Evolutionary conservation across 2,797 vertebrate genomes (phyloP).

Genomic region (Vireo griseus): DNA sequence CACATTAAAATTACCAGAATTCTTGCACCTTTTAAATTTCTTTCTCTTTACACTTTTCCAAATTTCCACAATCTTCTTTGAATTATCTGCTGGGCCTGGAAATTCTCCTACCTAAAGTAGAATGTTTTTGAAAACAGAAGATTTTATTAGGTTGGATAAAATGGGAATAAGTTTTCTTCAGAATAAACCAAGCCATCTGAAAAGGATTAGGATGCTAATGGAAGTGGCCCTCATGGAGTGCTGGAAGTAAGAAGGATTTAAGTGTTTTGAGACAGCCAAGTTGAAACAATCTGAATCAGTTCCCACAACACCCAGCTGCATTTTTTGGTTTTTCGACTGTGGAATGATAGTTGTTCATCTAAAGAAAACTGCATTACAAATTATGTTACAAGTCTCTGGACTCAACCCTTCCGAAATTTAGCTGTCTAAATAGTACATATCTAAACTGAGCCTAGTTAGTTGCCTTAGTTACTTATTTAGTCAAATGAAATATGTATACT

Average conservation of each 20-base stretch:
- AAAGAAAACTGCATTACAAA: background rate
- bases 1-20: background rate
- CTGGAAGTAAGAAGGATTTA: background rate
- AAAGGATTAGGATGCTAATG: background rate
- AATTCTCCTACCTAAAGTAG: background rate
- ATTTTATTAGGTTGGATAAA: background rate
- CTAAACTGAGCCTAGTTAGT: background rate
- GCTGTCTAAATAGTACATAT: background rate
- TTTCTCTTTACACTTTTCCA: background rate
- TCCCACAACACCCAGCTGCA: background rate
- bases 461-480: background rate
- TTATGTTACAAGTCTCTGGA: background rate
- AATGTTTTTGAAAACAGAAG: background rate
- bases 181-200: background rate
- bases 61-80: background rate
- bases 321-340: background rate
- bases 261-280: background rate
- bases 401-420: background rate
- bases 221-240: rapidly evolving
- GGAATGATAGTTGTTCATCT: background rate
- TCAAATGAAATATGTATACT: background rate
- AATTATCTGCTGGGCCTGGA: background rate
- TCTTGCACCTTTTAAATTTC: background rate
- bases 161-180: background rate
- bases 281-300: background rate